These are phyloP conservation scores for Drosophila pseudotalamancana DNA, from an alignment of 2,888 invertebrate genomes.

Conservation along the genomic window DNA sequence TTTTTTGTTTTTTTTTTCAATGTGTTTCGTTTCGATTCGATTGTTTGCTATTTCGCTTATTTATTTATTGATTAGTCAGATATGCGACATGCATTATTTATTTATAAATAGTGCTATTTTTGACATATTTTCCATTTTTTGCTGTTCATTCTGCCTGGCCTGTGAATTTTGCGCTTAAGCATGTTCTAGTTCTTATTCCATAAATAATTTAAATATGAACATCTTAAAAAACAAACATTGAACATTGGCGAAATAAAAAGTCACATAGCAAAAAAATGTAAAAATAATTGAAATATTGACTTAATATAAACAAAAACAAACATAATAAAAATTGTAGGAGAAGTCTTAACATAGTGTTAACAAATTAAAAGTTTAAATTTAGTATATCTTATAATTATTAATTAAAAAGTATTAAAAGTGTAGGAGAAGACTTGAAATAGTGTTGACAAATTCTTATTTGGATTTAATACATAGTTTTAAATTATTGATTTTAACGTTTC, in stretches of 20 bases:
- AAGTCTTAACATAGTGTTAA: too few relatives aligned
- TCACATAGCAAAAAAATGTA: background rate
- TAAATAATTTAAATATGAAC: background rate
- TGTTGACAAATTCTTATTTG: too few relatives aligned
- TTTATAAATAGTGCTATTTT: background rate
- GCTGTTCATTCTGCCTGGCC: constrained; percentile 29
- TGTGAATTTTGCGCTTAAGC: constrained; percentile 17
- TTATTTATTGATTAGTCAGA: constrained; percentile 31
- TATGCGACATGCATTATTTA: constrained; percentile 10
- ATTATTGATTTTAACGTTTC: too few relatives aligned
- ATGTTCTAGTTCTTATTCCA: constrained; percentile 16
- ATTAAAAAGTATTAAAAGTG: too few relatives aligned
- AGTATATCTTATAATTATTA: too few relatives aligned
- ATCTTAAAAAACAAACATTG: background rate
- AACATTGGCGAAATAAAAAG: background rate
- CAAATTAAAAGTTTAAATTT: too few relatives aligned
- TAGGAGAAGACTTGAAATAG: too few relatives aligned
- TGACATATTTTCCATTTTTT: constrained; percentile 2
- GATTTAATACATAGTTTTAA: too few relatives aligned
- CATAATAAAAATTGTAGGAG: too few relatives aligned
- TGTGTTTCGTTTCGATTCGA: constrained; percentile 38
- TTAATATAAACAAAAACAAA: too few relatives aligned
- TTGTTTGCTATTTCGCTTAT: constrained; percentile 35
- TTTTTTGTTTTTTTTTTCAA: constrained; percentile 54
- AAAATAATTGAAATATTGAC: background rate